Evolutionary conservation across 2,113 vertebrate genomes (phyloP).

Genomic region (Trichomycterus rosablanca): DNA sequence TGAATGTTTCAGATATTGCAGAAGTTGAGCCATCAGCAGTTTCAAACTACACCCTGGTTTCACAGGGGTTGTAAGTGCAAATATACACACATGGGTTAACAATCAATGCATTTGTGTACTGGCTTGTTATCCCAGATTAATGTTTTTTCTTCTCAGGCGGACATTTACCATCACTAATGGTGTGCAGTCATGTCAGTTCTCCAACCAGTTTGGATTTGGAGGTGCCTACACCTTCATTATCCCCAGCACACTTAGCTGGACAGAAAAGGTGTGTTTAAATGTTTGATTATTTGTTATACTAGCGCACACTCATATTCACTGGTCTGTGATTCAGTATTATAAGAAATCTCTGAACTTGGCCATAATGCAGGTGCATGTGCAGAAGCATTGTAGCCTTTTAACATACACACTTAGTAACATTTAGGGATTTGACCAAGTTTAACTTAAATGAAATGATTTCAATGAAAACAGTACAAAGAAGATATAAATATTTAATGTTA

Average conservation of each 20-base stretch:
- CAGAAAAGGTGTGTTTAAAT: slow-evolving; percentile 51
- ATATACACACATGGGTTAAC: background rate
- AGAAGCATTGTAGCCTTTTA: too few species aligned
- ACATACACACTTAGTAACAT: too few species aligned
- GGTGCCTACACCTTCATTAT: slow-evolving; percentile 78
- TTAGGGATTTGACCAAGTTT: too few species aligned
- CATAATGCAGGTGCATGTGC: too few species aligned
- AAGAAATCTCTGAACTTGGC: too few species aligned
- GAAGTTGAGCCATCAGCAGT: slow-evolving; percentile 21
- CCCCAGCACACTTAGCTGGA: slow-evolving; percentile 46
- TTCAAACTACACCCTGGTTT: slow-evolving; percentile 62
- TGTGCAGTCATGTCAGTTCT: slow-evolving; percentile 51
- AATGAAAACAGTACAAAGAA: too few species aligned
- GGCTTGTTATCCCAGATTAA: too few species aligned
- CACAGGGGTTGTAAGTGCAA: slow-evolving; percentile 63
- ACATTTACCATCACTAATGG: slow-evolving; percentile 49
- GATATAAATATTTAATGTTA: too few species aligned
- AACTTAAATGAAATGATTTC: too few species aligned
- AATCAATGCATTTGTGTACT: background rate
- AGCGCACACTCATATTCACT: too few species aligned
- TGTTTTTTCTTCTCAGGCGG: slow-evolving; percentile 39
- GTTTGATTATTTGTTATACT: slow-evolving; percentile 3
- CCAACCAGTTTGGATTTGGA: slow-evolving; percentile 70
- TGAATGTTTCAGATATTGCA: slow-evolving; percentile 57
- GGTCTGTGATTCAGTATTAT: too few species aligned